Conservation (phyloP, 1,140 invertebrate genomes). For the Aphis craccivora region DNA sequence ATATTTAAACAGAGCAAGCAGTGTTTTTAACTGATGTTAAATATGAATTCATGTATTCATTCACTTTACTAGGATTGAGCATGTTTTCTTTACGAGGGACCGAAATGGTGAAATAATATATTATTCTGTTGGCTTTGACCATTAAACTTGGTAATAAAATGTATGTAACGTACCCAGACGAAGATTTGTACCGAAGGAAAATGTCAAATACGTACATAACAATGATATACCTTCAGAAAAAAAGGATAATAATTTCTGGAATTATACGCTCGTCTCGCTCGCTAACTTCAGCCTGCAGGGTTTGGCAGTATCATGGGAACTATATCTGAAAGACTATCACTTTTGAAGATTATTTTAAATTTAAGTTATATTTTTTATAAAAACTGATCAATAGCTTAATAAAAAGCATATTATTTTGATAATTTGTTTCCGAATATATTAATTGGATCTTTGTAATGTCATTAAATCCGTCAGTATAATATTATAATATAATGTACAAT, state of each 20-base stretch:
- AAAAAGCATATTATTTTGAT: background rate
- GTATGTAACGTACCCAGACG: background rate
- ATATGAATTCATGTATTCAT: background rate
- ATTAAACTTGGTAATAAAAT: conserved; percentile 8
- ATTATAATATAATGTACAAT: background rate
- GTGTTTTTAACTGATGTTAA: background rate
- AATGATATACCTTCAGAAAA: background rate
- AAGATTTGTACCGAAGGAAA: background rate
- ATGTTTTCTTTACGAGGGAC: background rate
- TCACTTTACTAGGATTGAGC: background rate
- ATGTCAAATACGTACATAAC: background rate
- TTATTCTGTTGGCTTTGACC: background rate
- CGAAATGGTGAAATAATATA: background rate
- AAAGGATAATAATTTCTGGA: background rate
- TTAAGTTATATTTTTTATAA: background rate
- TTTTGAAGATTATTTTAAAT: background rate
- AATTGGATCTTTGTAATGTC: background rate
- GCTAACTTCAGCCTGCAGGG: background rate
- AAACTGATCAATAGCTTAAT: background rate
- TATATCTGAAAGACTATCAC: background rate
- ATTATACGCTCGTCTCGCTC: background rate
- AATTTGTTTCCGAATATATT: background rate
- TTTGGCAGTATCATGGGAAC: background rate
- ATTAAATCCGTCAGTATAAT: background rate
- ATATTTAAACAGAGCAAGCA: background rate